A percentile compares a stretch with the other conserved stretches of the same genome.
Conservation (phyloP, 1,140 invertebrate genomes). For the Caerostris extrusa region DNA sequence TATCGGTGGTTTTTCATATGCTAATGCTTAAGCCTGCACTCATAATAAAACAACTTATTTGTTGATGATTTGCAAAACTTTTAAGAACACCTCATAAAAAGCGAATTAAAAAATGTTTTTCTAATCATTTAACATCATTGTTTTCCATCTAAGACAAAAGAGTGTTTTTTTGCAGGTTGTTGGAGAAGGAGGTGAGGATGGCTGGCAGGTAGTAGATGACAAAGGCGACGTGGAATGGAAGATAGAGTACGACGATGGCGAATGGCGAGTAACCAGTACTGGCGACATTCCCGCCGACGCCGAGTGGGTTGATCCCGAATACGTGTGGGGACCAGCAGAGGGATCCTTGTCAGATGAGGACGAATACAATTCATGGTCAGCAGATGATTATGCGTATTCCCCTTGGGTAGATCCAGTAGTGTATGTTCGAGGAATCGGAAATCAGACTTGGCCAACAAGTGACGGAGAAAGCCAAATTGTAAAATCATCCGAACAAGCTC, state of each 20-base stretch:
- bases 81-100: too few species aligned
- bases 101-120: too few species aligned
- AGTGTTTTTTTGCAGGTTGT: constrained; percentile 39
- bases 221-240: constrained; percentile 74
- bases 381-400: constrained; percentile 30
- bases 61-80: too few species aligned
- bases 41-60: too few species aligned
- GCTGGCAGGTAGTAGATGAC: constrained; percentile 69
- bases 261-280: constrained; percentile 68
- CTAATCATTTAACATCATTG: too few species aligned
- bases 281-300: constrained; percentile 48
- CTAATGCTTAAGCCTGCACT: too few species aligned
- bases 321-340: constrained; percentile 30
- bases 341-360: constrained; percentile 51
- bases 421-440: constrained; percentile 34
- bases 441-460: constrained; percentile 36
- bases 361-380: constrained; percentile 68
- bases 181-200: constrained; percentile 62
- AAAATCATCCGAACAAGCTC: background rate
- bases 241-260: constrained; percentile 65
- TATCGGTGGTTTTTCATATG: too few species aligned
- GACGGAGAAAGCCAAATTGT: background rate
- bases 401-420: constrained; percentile 46
- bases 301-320: constrained; percentile 64
- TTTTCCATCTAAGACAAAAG: too few species aligned